These are phyloP conservation scores for Cherax destructor DNA, from an alignment of 1,140 invertebrate species.

Conservation along the genomic window DNA sequence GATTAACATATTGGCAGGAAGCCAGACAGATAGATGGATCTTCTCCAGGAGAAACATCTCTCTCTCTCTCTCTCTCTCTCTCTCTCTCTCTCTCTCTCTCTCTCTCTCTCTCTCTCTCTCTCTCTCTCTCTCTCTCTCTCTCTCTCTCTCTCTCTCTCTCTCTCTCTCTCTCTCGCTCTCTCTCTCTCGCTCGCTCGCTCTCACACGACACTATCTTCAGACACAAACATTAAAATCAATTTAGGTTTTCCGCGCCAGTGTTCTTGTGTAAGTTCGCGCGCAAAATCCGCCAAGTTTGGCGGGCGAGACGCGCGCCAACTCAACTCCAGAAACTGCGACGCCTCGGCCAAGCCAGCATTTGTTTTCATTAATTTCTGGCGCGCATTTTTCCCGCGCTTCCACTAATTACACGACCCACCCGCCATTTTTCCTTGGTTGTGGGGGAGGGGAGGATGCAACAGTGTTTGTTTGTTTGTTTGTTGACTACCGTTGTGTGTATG, in stretches of 20 bases:
- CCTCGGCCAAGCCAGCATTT: not conserved
- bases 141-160: not conserved
- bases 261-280: not conserved
- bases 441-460: not conserved
- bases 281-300: not conserved
- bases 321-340: not conserved
- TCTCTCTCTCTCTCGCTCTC: not conserved
- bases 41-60: not conserved
- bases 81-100: not conserved
- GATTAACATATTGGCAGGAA: not conserved
- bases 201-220: not conserved
- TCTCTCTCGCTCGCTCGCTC: not conserved
- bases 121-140: not conserved
- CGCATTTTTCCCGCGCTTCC: constrained; percentile 28
- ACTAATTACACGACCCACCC: constrained; percentile 22
- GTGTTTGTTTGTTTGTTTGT: not conserved
- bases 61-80: not conserved
- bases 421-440: constrained; percentile 11
- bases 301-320: constrained; percentile 8
- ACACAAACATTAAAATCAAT: constrained; percentile 6
- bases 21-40: not conserved
- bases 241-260: not conserved
- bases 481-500: no score
- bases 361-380: constrained; percentile 40
- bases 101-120: not conserved